phyloP scores from a whole-genome alignment of 1,140 invertebrate species.

The Grapholita molesta region DNA sequence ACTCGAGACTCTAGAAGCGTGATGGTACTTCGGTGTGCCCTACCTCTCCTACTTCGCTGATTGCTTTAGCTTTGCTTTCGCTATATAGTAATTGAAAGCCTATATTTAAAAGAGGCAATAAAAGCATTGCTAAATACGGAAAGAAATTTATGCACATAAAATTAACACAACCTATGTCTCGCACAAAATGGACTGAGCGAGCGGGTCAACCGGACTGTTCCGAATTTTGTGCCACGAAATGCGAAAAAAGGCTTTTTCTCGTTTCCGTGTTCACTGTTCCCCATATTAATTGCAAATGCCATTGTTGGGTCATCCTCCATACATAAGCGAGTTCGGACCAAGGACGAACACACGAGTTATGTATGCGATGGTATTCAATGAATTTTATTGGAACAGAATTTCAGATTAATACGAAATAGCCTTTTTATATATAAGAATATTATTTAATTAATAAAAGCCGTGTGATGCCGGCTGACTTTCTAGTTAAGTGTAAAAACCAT shows the following conservation, averaged over 20 bases:
- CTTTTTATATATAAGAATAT: too few species aligned
- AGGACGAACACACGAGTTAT: background rate
- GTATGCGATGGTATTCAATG: background rate
- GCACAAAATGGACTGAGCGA: background rate
- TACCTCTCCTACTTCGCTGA: too few species aligned
- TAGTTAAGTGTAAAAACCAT: too few species aligned
- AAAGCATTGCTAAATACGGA: background rate
- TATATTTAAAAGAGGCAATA: background rate
- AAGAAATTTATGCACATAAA: background rate
- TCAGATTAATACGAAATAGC: background rate
- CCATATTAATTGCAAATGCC: constrained; percentile 1
- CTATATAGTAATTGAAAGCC: background rate
- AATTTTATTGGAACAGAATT: background rate
- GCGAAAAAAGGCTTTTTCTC: background rate
- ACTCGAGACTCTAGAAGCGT: too few species aligned
- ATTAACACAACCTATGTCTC: background rate
- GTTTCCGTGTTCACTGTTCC: background rate
- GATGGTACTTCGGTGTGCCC: too few species aligned
- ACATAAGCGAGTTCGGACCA: background rate
- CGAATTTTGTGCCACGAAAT: background rate
- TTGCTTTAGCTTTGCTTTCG: too few species aligned
- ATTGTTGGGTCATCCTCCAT: background rate
- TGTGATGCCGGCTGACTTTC: too few species aligned
- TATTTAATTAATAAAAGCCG: too few species aligned
- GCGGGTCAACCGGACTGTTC: background rate